These are phyloP conservation scores for Boleophthalmus pectinirostris DNA, from an alignment of 2,113 vertebrate genomes.

Conservation along the genomic window DNA sequence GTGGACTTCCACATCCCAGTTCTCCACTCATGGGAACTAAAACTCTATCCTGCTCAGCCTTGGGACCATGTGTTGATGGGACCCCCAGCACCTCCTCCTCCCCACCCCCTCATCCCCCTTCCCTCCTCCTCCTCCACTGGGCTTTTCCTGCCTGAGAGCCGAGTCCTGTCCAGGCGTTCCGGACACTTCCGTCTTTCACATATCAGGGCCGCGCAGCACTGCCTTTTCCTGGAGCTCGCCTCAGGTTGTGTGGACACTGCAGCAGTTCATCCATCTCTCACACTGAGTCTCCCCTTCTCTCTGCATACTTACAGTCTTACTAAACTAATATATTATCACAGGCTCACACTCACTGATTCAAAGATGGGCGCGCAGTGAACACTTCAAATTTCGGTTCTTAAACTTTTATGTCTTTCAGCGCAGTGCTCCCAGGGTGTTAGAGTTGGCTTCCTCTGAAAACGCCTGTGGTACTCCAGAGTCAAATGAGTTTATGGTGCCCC, in stretches of 20 bases:
- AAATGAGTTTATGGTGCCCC: constrained; percentile 39
- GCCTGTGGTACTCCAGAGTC: constrained; percentile 49
- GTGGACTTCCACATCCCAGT: constrained; percentile 18
- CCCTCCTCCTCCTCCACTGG: constrained; percentile 62
- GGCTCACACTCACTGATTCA: constrained; percentile 6
- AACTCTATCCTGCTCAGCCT: constrained; percentile 31
- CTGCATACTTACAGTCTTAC: neutral
- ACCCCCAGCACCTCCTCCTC: constrained; percentile 53
- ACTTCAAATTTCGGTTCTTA: constrained; percentile 28
- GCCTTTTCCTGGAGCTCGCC: constrained; percentile 65
- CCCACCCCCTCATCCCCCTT: constrained; percentile 18
- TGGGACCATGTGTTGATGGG: constrained; percentile 59
- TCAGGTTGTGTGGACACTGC: constrained; percentile 60
- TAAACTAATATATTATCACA: constrained; percentile 4
- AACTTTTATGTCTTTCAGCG: constrained; percentile 34
- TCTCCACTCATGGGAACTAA: constrained; percentile 56
- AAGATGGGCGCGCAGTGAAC: neutral
- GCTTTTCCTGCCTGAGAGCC: constrained; percentile 72
- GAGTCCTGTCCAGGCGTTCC: constrained; percentile 69
- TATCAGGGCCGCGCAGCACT: constrained; percentile 73
- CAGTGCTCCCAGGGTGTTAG: constrained; percentile 35
- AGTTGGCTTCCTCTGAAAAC: constrained; percentile 55
- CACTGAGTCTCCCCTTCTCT: neutral
- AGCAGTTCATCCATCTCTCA: constrained; percentile 56
- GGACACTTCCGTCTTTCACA: constrained; percentile 72